Evolutionary conservation across 2,113 vertebrate genomes (phyloP).

Genomic region (Elephas maximus): DNA sequence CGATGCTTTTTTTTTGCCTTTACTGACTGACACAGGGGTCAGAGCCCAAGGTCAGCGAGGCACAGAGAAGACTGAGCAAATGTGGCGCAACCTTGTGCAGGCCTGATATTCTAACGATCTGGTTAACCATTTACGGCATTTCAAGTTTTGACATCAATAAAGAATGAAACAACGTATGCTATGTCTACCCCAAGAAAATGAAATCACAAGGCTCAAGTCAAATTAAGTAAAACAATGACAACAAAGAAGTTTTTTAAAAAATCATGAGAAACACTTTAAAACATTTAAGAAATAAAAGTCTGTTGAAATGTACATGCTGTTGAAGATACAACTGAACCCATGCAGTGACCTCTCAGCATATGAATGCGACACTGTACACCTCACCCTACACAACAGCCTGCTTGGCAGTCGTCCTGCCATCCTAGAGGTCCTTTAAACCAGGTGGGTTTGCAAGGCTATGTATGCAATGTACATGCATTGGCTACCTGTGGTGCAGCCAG

Average conservation of each 20-base stretch:
- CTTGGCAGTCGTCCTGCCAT: background rate
- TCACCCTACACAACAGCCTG: background rate
- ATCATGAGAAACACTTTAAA: background rate
- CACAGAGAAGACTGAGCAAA: background rate
- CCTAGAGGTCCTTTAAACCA: background rate
- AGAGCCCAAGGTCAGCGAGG: background rate
- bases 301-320: background rate
- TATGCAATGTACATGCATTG: background rate
- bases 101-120: background rate
- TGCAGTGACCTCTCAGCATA: background rate
- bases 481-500: background rate
- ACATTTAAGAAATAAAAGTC: background rate
- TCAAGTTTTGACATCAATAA: background rate
- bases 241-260: background rate
- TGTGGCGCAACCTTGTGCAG: background rate
- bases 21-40: background rate
- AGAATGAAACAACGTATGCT: background rate
- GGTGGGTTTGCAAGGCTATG: conserved; percentile 38
- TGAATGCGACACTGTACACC: background rate
- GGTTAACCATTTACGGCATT: background rate
- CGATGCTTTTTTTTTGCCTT: background rate
- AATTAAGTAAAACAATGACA: background rate
- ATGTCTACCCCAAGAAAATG: conserved; percentile 5
- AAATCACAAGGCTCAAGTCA: background rate
- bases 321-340: background rate